phyloP scores from a whole-genome alignment of 1,140 invertebrate genomes.

The Andricus grossulariae region DNA sequence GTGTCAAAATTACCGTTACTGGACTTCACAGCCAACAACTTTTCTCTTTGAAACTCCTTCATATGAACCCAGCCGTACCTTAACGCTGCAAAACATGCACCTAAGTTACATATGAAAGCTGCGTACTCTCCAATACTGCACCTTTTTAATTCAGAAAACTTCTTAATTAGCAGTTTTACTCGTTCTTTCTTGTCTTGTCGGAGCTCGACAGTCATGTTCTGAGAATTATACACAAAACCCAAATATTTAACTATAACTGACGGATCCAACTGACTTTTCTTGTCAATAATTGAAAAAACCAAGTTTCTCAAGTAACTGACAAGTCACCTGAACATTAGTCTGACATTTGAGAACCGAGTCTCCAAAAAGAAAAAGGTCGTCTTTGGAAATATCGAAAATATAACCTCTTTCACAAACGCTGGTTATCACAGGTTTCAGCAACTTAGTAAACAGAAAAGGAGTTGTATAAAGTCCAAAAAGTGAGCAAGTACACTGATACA shows the following conservation, averaged over 20 bases:
- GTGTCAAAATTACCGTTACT: not conserved
- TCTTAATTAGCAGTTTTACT: no score
- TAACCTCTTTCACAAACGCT: not conserved
- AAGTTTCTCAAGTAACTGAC: not conserved
- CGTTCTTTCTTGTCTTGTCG: no score
- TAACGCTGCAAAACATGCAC: not conserved
- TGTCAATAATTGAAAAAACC: not conserved
- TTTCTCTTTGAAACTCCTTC: not conserved
- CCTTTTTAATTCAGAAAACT: no score
- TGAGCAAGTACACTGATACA: no score
- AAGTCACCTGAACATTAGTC: not conserved
- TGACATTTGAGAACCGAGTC: not conserved
- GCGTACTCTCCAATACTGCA: no score
- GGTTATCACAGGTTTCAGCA: not conserved
- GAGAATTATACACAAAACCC: no score
- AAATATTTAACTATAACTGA: no score
- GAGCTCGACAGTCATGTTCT: no score
- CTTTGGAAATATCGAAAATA: not conserved
- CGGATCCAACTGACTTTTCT: not conserved
- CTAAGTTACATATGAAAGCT: not conserved
- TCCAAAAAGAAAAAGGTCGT: not conserved
- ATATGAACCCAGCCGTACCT: not conserved
- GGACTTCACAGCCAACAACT: not conserved
- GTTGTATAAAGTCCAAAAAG: not conserved
- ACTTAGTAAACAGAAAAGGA: not conserved